Evolutionary conservation across 1,140 invertebrate species (phyloP), one percentile per base, ranked within the genome.

Genomic region (Neocloeon triangulifer): DNA sequence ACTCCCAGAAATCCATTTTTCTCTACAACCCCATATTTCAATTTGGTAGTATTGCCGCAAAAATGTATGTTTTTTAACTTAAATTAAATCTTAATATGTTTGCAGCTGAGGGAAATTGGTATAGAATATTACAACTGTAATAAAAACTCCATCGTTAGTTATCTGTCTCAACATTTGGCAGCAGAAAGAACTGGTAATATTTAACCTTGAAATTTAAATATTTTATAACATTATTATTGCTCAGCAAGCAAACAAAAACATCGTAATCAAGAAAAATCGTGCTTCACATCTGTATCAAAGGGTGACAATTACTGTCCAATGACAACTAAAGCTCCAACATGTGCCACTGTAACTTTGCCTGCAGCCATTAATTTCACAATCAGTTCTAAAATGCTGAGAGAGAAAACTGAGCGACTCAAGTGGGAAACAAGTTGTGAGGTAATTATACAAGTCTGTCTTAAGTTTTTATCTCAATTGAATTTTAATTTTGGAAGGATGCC

Each of bases 1-100:
- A 75, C 72, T 2, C 73, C 74, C 13, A 53, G 65, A 20, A 74
- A 73, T 52, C 66, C 68, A 12, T 48, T 73, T 12, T 56, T 62
- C 41, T 41, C 49, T 30, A 49, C 58, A 35, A 58, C 60, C 42
- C 61, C 69, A 20, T 59, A 64, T 42, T 74, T 69, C 45, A 55
- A 65, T 40, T 50, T 73, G 57, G 71, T 76, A 57, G 58, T 33
- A 38, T 29, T 25, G 35, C 9, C 19, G 15, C 13, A 16, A 9
- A 34, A 16, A 36, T 38, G 13, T 37, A n/a, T n/a, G n/a, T n/a
- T n/a, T 22, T 42, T 43, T 5, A 7, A 18, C 30, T 25, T 14
- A 30, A 29, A 44, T 26, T 32, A 19, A 32, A 30, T 40, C 48
- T 26, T 37, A 15, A 31, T 37, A 20, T 22, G 33, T 28, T 52